Evolutionary conservation across 2,113 vertebrate species (phyloP), one percentile per base, ranked within the genome.

Genomic region (Cynoglossus semilaevis): DNA sequence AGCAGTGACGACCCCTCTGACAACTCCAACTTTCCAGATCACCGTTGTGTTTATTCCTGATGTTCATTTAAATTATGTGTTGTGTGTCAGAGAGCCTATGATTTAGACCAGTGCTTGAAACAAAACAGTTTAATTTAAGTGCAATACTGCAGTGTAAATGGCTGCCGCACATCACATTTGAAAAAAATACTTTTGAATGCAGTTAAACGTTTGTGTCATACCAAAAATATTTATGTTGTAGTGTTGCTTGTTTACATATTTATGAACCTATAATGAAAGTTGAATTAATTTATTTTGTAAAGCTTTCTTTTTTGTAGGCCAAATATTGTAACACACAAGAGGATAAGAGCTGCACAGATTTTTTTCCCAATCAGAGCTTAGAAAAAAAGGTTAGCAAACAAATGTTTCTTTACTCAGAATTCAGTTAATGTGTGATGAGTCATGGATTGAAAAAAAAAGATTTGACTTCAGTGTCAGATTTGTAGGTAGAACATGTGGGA

Each of bases 181-280:
- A 75, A 56, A 74, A 76, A 63, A 62, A 2, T 38, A 85, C 72
- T 83, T 56, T 77, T 68, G 64, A 78, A 72, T 59, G 22, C 22
- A 29, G 22, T 29, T 29, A 41, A 12, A 56, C 60, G 51, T 80
- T 64, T 63, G 58, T 65, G 66, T 55, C 53, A 77, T 82, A 90
- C 86, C 88, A 91, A 88, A 90, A 83, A 85, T 84, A 80, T 85
- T 88, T 84, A 78, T 82, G 74, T 84, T 87, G 47, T 76, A 83
- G 69, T 77, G 60, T 80, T n/a, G n/a, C n/a, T 72, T 66, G 42
- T 70, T 77, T 69, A 78, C 79, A 70, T 88, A 83, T 88, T 85
- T 82, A 76, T 73, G 44, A 51, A n/a, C 55, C 62, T 54, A 38
- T 29, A 29, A 6, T 59, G 22, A 7, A 51, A 51, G 15, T 66